Percentiles rank a stretch among this genome's conserved stretches.
phyloP scores from a whole-genome alignment of 2,888 invertebrate genomes.

The Drosophila falleni region DNA sequence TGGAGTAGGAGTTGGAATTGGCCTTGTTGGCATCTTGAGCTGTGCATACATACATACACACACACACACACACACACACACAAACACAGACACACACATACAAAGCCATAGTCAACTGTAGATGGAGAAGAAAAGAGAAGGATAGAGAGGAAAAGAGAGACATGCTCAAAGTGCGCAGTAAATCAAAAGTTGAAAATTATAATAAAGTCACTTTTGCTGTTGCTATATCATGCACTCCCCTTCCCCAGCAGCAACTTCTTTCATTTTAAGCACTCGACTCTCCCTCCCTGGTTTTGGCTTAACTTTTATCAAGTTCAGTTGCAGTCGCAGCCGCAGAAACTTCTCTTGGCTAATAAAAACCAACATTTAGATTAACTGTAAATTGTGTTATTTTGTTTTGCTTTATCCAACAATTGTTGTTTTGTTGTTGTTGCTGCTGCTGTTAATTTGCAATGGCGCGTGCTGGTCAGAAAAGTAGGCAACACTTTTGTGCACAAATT shows the following conservation, averaged over 20 bases:
- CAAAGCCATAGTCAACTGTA: constrained; percentile 37
- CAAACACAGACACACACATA: constrained; percentile 34
- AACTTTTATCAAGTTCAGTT: constrained; percentile 77
- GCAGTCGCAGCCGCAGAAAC: constrained; percentile 68
- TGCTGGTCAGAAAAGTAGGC: constrained; percentile 71
- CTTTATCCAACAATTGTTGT: constrained; percentile 52
- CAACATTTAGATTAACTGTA: constrained; percentile 81
- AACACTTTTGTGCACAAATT: constrained; percentile 69
- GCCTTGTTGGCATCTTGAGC: constrained; percentile 56
- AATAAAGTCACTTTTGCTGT: constrained; percentile 78
- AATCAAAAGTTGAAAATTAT: constrained; percentile 81
- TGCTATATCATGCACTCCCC: constrained; percentile 69
- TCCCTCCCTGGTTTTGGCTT: constrained; percentile 31
- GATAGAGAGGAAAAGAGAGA: background rate
- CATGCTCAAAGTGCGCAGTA: constrained; percentile 62
- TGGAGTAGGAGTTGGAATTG: constrained; percentile 27
- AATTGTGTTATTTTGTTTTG: constrained; percentile 79
- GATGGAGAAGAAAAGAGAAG: constrained; percentile 1
- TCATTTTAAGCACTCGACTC: background rate
- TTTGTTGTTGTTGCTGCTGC: constrained; percentile 32
- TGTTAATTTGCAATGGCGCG: constrained; percentile 69
- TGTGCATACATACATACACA: constrained; percentile 31
- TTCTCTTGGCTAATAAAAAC: constrained; percentile 73
- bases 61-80: constrained; percentile 35
- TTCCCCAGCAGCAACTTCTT: too few relatives aligned